Evolutionary conservation across 1,140 invertebrate species (phyloP).

Genomic region (Oscheius sp.): DNA sequence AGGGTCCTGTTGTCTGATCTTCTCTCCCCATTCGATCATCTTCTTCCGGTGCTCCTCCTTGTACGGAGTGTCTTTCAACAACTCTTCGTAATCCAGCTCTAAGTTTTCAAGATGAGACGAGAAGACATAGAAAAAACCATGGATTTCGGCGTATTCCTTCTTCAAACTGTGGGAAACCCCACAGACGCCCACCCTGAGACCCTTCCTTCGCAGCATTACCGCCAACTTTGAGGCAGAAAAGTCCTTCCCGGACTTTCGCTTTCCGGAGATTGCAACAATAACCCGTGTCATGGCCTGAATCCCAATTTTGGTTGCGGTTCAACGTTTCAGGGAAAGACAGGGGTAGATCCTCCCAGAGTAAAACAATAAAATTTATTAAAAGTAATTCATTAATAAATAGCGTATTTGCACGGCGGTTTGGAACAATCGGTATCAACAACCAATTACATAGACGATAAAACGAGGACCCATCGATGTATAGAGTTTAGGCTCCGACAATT

Average conservation of each 20-base stretch:
- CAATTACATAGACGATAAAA: no score
- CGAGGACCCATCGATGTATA: no score
- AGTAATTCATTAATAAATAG: no score
- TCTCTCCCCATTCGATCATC: slow-evolving; percentile 32
- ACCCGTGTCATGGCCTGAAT: background rate
- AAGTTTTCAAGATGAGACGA: background rate
- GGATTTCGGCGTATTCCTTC: slow-evolving; percentile 3
- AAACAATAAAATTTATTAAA: no score
- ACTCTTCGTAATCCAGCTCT: slow-evolving; percentile 16
- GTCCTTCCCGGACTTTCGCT: slow-evolving; percentile 34
- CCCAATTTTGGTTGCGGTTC: no score
- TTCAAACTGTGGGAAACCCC: slow-evolving; percentile 24
- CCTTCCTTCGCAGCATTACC: background rate
- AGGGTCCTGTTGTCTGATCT: background rate
- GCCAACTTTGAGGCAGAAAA: background rate
- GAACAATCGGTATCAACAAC: no score
- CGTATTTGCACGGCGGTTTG: no score
- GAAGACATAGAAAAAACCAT: background rate
- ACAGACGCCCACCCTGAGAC: background rate
- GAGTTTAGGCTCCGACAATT: no score
- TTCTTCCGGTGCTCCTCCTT: slow-evolving; percentile 22
- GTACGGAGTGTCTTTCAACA: slow-evolving; percentile 15
- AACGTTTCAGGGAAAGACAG: no score
- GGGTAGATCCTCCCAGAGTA: no score
- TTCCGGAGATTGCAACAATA: slow-evolving; percentile 17